These are phyloP conservation scores for Bos javanicus DNA, from an alignment of 2,113 vertebrate species.

Conservation along the genomic window DNA sequence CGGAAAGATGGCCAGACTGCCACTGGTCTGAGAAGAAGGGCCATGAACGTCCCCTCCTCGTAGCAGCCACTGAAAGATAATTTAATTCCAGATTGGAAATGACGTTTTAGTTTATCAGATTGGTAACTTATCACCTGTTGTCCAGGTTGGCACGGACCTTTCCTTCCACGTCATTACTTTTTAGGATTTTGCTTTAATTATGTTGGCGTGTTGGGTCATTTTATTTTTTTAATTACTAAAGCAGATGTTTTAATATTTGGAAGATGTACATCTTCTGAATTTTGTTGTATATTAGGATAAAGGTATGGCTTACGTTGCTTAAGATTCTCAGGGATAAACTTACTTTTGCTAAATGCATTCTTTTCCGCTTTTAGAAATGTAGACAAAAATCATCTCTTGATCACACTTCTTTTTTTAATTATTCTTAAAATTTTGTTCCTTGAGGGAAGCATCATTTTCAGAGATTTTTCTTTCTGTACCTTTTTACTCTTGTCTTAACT, in stretches of 20 bases:
- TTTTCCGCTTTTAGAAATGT: slow-evolving; percentile 66
- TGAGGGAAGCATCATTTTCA: slow-evolving; percentile 51
- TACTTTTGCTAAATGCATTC: slow-evolving; percentile 64
- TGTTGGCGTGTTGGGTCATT: slow-evolving; percentile 62
- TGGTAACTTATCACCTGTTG: slow-evolving; percentile 93
- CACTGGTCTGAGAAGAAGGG: slow-evolving; percentile 9
- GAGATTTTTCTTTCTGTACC: slow-evolving; percentile 30
- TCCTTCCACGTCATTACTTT: slow-evolving; percentile 69
- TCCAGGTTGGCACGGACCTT: slow-evolving; percentile 88
- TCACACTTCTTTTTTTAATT: slow-evolving; percentile 6
- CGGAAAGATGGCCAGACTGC: slow-evolving; percentile 53
- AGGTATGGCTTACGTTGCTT: slow-evolving; percentile 73
- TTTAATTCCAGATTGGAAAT: slow-evolving; percentile 99
- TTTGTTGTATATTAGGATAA: slow-evolving; percentile 74
- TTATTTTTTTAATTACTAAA: slow-evolving; percentile 51
- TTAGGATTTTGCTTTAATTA: slow-evolving; percentile 78
- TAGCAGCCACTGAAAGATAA: slow-evolving; percentile 77
- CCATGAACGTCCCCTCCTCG: slow-evolving; percentile 41
- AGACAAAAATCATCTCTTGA: slow-evolving; percentile 49
- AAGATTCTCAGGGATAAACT: slow-evolving; percentile 85
- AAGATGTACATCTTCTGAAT: slow-evolving; percentile 58
- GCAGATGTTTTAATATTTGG: slow-evolving; percentile 63
- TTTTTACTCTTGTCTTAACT: neutral
- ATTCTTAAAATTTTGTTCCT: slow-evolving; percentile 4
- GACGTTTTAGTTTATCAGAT: slow-evolving; percentile 95